Evolutionary conservation across 2,113 vertebrate species (phyloP).

Genomic region (Chrysochloris asiatica): DNA sequence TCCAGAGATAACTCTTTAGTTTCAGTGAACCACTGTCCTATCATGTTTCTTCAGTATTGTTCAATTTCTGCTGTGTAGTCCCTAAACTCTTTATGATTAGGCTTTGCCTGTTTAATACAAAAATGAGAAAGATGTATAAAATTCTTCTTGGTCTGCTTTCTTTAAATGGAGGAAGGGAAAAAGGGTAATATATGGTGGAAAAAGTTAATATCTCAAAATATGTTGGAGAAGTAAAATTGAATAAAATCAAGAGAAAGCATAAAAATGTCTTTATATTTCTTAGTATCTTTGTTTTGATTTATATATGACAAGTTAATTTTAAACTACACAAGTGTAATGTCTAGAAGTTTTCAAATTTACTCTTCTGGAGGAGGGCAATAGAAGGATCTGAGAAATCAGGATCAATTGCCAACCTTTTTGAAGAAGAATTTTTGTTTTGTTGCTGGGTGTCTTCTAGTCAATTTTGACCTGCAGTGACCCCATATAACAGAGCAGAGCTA

Average conservation of each 20-base stretch:
- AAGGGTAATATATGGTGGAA: background rate
- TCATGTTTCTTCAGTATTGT: background rate
- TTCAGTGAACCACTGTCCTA: conserved; percentile 17
- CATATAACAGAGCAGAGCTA: background rate
- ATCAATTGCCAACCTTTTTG: background rate
- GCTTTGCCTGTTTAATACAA: conserved; percentile 44
- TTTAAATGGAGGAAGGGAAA: background rate
- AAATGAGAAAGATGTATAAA: conserved; percentile 35
- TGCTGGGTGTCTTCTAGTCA: background rate
- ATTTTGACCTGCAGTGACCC: background rate
- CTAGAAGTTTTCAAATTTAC: background rate
- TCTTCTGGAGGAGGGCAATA: background rate
- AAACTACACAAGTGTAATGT: background rate
- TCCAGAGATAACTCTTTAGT: background rate
- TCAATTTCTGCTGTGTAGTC: conserved; percentile 36
- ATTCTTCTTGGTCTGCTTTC: background rate
- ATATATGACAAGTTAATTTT: background rate
- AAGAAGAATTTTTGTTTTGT: background rate
- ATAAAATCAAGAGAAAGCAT: background rate
- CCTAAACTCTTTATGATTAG: background rate
- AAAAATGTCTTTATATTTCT: background rate
- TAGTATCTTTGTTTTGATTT: background rate
- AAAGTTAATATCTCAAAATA: background rate
- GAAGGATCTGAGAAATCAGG: background rate
- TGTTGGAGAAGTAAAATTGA: background rate